phyloP scores from a whole-genome alignment of 2,888 invertebrate species.

The Cantharis nigra region DNA sequence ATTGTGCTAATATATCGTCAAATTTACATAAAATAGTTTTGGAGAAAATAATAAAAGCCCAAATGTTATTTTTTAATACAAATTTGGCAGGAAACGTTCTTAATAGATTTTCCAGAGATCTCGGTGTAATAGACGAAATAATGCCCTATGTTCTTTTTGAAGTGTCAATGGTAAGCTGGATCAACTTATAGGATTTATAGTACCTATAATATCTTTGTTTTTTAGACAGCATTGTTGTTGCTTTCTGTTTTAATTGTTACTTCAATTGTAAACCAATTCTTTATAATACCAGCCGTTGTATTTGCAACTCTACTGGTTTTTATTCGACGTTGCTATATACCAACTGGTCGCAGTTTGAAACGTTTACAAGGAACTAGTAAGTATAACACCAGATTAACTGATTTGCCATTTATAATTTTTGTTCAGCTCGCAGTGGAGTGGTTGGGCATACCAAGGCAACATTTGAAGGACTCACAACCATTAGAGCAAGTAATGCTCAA shows the following conservation, averaged over 20 bases:
- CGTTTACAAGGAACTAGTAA: slow-evolving; percentile 70
- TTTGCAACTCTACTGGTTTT: slow-evolving; percentile 66
- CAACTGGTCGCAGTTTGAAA: slow-evolving; percentile 77
- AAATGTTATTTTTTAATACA: slow-evolving; percentile 34
- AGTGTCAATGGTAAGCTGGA: slow-evolving; percentile 26
- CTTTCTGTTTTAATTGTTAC: slow-evolving; percentile 62
- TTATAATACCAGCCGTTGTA: slow-evolving; percentile 66
- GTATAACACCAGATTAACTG: slow-evolving; percentile 34
- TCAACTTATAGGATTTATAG: not conserved
- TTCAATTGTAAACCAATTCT: slow-evolving; percentile 69
- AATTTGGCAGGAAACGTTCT: slow-evolving; percentile 36
- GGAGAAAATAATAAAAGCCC: slow-evolving; percentile 30
- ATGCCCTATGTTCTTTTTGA: slow-evolving; percentile 33
- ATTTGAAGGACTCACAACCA: slow-evolving; percentile 49
- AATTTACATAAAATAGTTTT: slow-evolving; percentile 34
- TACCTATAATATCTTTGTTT: not conserved
- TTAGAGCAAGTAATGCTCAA: slow-evolving; percentile 47
- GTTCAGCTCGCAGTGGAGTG: slow-evolving; percentile 50
- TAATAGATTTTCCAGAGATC: slow-evolving; percentile 38
- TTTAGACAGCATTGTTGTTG: slow-evolving; percentile 25
- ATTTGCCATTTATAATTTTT: not conserved
- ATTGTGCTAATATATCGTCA: slow-evolving; percentile 38
- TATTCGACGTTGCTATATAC: slow-evolving; percentile 68
- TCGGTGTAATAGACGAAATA: slow-evolving; percentile 36
- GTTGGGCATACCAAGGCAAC: slow-evolving; percentile 50